Evolutionary conservation across 2,797 vertebrate genomes (phyloP), one percentile per base, ranked within the genome.

Genomic region (Amblyraja radiata): DNA sequence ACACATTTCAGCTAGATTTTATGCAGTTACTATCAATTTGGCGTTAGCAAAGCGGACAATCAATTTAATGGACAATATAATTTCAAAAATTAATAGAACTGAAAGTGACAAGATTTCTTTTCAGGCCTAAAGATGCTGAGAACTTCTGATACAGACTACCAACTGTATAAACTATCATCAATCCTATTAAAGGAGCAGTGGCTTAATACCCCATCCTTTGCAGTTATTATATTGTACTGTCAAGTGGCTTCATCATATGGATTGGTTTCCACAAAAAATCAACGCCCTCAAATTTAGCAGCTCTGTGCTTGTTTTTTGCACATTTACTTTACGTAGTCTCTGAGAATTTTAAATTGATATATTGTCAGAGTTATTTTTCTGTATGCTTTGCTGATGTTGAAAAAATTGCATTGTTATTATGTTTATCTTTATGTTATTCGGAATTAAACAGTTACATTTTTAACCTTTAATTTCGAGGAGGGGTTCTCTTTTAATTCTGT

Each of bases 331-430:
- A 65, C 32, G n/a, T 61, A 63, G 23, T 21, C n/a, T 88, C 61
- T 68, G 86, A 39, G 65, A 90, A 71, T 71, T 71, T 71, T 25
- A 88, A 63, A 88, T 88, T 65, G 84, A 16, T 68, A 65, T 88
- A n/a, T 61, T 63, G 23, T 8, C 1, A 65, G 61, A 65, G 28
- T 84, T 58, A 14, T 63, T 9, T 88, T 84, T 68, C 63, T 88
- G 84, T 88, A 63, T n/a, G 32, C 28, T 21, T 16, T 88, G 28
- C 28, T 65, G 2, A 65, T n/a, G 65, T 65, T 88, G 84, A 6
- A 28, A 21, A 65, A 65, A 32, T 65, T n/a, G 46, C 61, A 68
- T 54, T 54, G 28, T 32, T 54, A 54, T 54, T 54, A n/a, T 63
- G 63, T 61, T 68, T 58, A 63, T 63, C 14, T 88, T 39, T 32